phyloP scores from a whole-genome alignment of 2,888 invertebrate species.

The Drosophila antonietae region DNA sequence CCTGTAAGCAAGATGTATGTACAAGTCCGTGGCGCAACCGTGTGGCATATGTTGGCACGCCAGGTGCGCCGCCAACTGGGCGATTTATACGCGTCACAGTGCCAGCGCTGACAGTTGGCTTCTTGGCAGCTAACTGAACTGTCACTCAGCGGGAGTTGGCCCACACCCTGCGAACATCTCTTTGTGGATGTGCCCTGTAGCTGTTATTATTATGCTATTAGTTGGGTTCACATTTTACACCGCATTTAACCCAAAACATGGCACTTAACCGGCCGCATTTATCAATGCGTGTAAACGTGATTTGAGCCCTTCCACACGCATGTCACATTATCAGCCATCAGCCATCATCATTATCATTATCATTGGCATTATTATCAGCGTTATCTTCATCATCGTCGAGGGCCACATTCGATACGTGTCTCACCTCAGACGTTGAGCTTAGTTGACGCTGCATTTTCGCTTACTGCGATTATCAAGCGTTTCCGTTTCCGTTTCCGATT shows the following conservation, averaged over 20 bases:
- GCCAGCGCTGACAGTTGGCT: conserved; percentile 59
- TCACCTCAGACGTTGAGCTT: conserved; percentile 29
- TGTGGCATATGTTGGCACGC: conserved; percentile 55
- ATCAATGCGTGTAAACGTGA: conserved; percentile 70
- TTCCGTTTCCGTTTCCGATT: conserved; percentile 59
- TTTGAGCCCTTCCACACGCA: conserved; percentile 47
- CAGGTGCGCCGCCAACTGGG: conserved; percentile 63
- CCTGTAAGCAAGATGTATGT: conserved; percentile 76
- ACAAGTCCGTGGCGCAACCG: conserved; percentile 42
- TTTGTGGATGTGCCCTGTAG: neutral
- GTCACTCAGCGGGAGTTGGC: conserved; percentile 67
- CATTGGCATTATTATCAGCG: conserved; percentile 26
- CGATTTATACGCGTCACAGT: conserved; percentile 80
- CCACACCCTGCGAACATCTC: neutral
- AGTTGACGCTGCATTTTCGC: conserved; percentile 73
- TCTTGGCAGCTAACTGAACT: conserved; percentile 76
- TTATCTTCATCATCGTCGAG: conserved; percentile 33
- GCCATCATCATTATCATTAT: conserved; percentile 36
- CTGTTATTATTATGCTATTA: conserved; percentile 61
- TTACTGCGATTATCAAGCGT: conserved; percentile 71
- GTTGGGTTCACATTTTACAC: conserved; percentile 56
- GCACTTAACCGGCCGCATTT: conserved; percentile 66
- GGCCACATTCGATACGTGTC: conserved; percentile 56
- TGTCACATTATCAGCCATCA: conserved; percentile 50
- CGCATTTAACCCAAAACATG: conserved; percentile 74